Evolutionary conservation across 2,797 vertebrate genomes (phyloP).

Genomic region (Rhodeus uyekii): DNA sequence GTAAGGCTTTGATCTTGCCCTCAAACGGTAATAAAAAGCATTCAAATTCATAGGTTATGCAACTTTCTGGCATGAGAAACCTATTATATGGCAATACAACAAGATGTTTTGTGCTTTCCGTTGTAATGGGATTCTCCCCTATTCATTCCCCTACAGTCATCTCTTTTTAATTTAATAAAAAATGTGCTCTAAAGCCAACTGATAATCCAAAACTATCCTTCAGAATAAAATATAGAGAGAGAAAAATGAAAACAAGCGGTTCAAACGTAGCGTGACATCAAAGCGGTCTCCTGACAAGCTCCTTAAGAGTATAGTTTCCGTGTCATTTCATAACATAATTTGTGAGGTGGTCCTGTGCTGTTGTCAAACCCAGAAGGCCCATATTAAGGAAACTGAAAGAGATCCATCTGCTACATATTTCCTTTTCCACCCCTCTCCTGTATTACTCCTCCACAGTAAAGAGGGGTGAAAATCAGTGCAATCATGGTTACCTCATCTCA

Average conservation of each 20-base stretch:
- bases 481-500: too few relatives aligned
- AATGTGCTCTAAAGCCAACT: not conserved
- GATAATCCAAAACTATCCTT: not conserved
- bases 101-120: not conserved
- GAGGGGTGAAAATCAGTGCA: not conserved
- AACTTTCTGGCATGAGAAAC: not conserved
- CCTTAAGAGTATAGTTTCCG: slow-evolving; percentile 4
- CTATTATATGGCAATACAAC: not conserved
- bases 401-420: not conserved
- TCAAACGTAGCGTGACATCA: slow-evolving; percentile 44
- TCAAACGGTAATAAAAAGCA: not conserved
- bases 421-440: not conserved
- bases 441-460: not conserved
- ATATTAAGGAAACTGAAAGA: not conserved
- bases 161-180: not conserved
- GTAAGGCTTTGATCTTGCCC: not conserved
- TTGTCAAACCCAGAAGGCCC: not conserved
- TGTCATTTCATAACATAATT: slow-evolving; percentile 31
- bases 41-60: not conserved
- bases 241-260: not conserved
- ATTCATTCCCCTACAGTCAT: not conserved
- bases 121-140: not conserved
- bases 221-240: not conserved
- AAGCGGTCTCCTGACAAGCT: slow-evolving; percentile 23
- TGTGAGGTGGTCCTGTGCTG: slow-evolving; percentile 3